phyloP scores from a whole-genome alignment of 1,140 invertebrate species.

The Aphis craccivora region DNA sequence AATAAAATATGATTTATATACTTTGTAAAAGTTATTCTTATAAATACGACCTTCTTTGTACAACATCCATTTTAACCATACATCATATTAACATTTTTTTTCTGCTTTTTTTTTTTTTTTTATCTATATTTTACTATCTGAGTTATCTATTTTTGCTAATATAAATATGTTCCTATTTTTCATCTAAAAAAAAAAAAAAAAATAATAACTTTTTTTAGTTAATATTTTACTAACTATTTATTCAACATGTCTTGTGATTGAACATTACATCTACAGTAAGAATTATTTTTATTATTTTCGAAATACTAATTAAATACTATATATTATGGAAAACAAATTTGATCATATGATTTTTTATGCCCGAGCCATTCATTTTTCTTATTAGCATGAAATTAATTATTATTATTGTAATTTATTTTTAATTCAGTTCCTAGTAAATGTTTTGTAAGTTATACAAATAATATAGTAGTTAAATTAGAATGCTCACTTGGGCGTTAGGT shows the following conservation, averaged over 20 bases:
- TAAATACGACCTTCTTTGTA: conserved; percentile 29
- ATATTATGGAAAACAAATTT: neutral
- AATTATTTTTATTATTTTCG: neutral
- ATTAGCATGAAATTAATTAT: neutral
- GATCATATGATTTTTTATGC: neutral
- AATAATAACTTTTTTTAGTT: neutral
- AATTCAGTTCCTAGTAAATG: neutral
- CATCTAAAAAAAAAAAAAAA: neutral
- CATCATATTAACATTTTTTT: neutral
- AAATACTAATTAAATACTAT: neutral
- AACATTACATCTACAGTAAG: neutral
- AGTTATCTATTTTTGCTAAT: neutral
- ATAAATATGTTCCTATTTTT: neutral
- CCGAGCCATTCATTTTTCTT: neutral
- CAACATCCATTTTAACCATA: neutral
- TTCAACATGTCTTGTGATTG: neutral
- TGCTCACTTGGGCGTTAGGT: conserved; percentile 3
- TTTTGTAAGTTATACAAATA: neutral
- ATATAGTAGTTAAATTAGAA: neutral
- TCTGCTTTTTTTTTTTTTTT: neutral
- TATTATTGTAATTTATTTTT: too few species aligned
- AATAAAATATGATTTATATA: conserved; percentile 43
- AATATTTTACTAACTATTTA: neutral
- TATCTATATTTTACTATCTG: neutral
- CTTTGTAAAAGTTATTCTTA: conserved; percentile 36